Percentiles rank a stretch among this genome's conserved stretches.
Conservation (phyloP, 2,797 vertebrate genomes). For the Gallinago stenura region DNA sequence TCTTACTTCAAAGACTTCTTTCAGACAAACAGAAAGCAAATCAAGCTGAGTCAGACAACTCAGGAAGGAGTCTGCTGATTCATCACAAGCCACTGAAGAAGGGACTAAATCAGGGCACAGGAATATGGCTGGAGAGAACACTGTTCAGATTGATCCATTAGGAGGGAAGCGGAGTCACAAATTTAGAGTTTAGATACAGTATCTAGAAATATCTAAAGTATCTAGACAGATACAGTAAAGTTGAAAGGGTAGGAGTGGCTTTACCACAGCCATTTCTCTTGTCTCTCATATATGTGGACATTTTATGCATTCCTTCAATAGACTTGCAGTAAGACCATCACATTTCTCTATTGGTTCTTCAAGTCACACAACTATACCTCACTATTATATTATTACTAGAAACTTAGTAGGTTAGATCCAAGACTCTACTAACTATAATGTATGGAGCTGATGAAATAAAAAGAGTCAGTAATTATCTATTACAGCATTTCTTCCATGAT, state of each 20-base stretch:
- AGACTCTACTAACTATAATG: background rate
- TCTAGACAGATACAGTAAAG: background rate
- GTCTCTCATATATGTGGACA: fast-evolving
- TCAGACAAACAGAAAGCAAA: background rate
- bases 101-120: background rate
- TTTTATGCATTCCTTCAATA: background rate
- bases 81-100: background rate
- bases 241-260: background rate
- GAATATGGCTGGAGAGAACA: background rate
- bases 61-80: background rate
- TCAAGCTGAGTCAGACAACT: background rate
- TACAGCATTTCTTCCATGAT: background rate
- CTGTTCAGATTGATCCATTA: background rate
- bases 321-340: background rate
- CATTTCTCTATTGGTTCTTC: background rate
- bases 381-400: background rate
- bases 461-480: background rate
- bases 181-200: background rate
- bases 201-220: no score
- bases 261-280: background rate
- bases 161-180: background rate
- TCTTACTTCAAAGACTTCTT: background rate
- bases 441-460: background rate
- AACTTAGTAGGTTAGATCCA: background rate
- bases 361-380: background rate